Evolutionary conservation across 1,140 invertebrate species (phyloP), one percentile per base, ranked within the genome.

Genomic region (Mercenaria mercenaria): DNA sequence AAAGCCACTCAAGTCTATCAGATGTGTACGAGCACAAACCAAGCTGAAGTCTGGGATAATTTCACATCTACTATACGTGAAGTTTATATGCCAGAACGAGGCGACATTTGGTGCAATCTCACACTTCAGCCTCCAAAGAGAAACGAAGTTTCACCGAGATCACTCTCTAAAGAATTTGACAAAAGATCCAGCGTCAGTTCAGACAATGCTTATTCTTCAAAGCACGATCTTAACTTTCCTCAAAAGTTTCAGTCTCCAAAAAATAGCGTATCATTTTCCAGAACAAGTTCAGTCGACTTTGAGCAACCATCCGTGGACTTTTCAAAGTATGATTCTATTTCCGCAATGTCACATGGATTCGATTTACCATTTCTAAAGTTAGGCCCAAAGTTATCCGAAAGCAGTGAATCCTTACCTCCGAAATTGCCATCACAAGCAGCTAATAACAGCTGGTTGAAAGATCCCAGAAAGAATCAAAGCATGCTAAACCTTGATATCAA

Each of bases 1-100:
- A 77, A 47, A 52, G 2, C 74, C 39, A 77, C n/a, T 18, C 41
- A 77, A 50, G 74, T 77, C 10, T 74, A 41, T 20, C 74, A 77
- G 43, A 26, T 77, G 41, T 50, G 74, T 47, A 29, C 74, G 29
- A 77, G 41, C 10, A 26, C 41, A 50, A 52, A 77, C 74, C 74
- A 77, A 52, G 43, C 41, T 13, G 23, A 77, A 41, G n/a, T 26
- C 8, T 77, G 74, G 74, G 74, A 50, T 26, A 77, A 77, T n/a
- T 77, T 77, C 32, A 77, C 74, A 6, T 47, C 74, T 18, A 41
- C 47, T 0, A 77, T 77, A 50, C 18, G 37, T 11, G 26, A 77
- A 3, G 41, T 77, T 47, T 77, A 50, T 77, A 29, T 34, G 43
- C 74, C 41, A 77, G 34, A 39, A 18, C 34, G 29, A 41, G 67